Evolutionary conservation across 2,888 invertebrate genomes (phyloP), one percentile per base, ranked within the genome.

Genomic region (Drosophila incognita): DNA sequence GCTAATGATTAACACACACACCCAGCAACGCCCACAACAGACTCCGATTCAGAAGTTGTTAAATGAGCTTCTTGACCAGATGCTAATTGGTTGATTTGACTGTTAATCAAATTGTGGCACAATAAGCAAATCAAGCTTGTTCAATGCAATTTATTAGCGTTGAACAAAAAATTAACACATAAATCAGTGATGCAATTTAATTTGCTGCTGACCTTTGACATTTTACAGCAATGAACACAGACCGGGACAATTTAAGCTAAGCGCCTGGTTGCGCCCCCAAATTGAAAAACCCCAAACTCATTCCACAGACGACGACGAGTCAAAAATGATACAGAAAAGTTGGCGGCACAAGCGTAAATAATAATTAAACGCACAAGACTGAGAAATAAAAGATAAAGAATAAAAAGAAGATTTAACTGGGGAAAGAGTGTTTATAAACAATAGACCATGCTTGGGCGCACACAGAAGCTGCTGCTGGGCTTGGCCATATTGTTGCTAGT

Each of bases 401-500:
- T 5, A 21, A 15, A 29, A 57, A 54, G 21, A 40, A 33, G 65
- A 46, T 18, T 29, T 33, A 15, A 35, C 40, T 40, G 63, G 52
- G 29, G 38, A 24, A 57, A 65, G 63, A 40, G 29, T n/a, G 56
- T 15, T 29, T 29, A 40, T 21, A 42, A 65, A 64, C 56, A 54
- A 42, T 46, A 46, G 61, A 87, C 74, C 68, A 92, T 93, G 93
- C 88, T 92, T 53, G 95, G 95, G 85, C 95, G 95, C 93, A 95
- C 95, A 65, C 96, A 96, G 94, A 94, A 96, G 91, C 95, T 98
- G 86, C 94, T 97, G 74, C 94, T 98, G 89, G 99, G 99, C 88
- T 94, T 98, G 82, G 95, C 97, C 89, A 95, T 99, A 85, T 94
- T 99, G 76, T 93, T 99, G 81, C 94, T 99, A 89, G 99, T 99